These are phyloP conservation scores for Clinocottus analis DNA, from an alignment of 2,113 vertebrate genomes.

Conservation along the genomic window DNA sequence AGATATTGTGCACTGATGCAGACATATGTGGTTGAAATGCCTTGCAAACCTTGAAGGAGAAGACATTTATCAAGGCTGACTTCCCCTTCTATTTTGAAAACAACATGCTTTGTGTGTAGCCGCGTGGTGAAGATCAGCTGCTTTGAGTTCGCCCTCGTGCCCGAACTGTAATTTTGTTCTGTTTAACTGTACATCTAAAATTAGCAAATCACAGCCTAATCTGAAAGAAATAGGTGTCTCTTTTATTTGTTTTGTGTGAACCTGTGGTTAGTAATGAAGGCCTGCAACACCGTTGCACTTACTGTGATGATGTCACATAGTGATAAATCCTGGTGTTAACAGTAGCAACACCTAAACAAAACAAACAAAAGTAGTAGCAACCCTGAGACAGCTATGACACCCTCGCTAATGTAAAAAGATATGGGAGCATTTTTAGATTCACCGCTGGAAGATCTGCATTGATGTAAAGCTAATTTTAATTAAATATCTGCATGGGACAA, in stretches of 20 bases:
- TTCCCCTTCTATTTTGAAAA: not conserved
- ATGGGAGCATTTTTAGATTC: not conserved
- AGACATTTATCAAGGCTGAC: not conserved
- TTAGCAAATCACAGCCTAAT: not conserved
- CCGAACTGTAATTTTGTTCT: not conserved
- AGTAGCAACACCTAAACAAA: not conserved
- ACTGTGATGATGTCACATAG: not conserved
- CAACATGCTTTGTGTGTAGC: not conserved
- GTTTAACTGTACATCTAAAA: not conserved
- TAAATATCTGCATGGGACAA: no score
- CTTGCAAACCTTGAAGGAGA: not conserved
- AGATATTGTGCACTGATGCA: not conserved
- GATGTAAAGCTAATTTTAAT: not conserved
- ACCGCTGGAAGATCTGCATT: not conserved
- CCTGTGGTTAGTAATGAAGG: not conserved
- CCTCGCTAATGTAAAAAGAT: not conserved
- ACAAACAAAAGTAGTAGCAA: not conserved
- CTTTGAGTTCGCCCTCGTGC: not conserved
- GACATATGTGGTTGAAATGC: not conserved
- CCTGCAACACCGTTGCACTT: not conserved
- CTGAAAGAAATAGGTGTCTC: not conserved
- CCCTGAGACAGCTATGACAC: not conserved
- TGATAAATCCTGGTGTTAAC: slow-evolving; percentile 5
- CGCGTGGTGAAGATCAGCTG: not conserved
- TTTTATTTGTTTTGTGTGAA: not conserved